Percentiles rank a stretch among this genome's conserved stretches.
These are phyloP conservation scores for Melieria omissa DNA, from an alignment of 2,888 invertebrate species.

Conservation along the genomic window DNA sequence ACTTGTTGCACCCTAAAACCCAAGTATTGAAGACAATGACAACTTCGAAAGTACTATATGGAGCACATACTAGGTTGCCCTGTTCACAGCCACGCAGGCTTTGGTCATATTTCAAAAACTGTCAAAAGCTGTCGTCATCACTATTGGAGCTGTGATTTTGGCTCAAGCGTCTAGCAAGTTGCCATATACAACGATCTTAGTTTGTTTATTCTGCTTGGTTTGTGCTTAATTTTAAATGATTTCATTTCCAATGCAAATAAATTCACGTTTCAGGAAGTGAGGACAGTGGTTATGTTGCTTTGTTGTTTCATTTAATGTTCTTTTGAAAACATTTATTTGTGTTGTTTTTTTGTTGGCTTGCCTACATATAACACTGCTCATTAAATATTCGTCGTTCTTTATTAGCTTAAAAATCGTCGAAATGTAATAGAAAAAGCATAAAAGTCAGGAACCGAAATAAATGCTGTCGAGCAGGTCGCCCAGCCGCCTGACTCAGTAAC, in stretches of 20 bases:
- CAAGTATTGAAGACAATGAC: too few relatives aligned
- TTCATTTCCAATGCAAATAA: constrained; percentile 29
- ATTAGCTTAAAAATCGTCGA: constrained; percentile 1
- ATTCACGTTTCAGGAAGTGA: constrained; percentile 31
- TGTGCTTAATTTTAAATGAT: neutral
- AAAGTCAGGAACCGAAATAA: neutral
- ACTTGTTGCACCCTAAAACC: too few relatives aligned
- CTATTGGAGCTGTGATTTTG: too few relatives aligned
- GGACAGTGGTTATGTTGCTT: constrained; percentile 6
- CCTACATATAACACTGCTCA: neutral
- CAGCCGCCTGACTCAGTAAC: constrained; percentile 39
- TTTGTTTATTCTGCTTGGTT: too few relatives aligned
- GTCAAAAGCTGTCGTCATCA: too few relatives aligned
- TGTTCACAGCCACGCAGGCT: too few relatives aligned
- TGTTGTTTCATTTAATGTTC: neutral
- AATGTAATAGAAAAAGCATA: neutral
- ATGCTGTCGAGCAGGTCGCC: neutral
- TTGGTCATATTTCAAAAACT: too few relatives aligned
- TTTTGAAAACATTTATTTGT: neutral
- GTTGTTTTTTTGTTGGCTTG: neutral
- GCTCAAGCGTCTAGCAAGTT: too few relatives aligned
- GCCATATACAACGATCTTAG: too few relatives aligned
- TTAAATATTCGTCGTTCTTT: constrained; percentile 15
- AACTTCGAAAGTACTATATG: too few relatives aligned
- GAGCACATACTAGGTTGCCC: too few relatives aligned